These are phyloP conservation scores for Brachionus koreanus DNA, from an alignment of 1,140 invertebrate genomes.

Conservation along the genomic window DNA sequence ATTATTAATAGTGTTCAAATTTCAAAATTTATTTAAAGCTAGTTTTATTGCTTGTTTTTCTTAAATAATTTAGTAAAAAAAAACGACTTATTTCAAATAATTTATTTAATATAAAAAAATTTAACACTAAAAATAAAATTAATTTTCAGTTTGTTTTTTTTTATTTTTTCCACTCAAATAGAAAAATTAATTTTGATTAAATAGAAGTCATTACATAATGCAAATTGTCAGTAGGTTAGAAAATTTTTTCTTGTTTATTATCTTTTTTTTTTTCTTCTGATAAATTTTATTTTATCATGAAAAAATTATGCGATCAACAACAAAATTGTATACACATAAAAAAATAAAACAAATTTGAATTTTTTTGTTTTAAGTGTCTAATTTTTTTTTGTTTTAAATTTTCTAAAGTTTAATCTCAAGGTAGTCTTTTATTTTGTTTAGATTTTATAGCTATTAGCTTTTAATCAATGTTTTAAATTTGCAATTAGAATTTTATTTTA, in stretches of 20 bases:
- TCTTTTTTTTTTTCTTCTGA: not conserved
- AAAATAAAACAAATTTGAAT: not conserved
- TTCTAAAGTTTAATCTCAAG: not conserved
- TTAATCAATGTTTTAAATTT: not conserved
- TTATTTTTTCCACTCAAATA: not conserved
- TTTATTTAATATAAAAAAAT: no score
- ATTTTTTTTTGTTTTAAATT: not conserved
- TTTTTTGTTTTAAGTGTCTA: not conserved
- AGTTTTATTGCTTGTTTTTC: no score
- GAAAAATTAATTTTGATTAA: not conserved
- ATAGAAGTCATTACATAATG: not conserved
- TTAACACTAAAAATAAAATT: no score
- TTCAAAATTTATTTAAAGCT: no score
- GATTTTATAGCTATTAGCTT: not conserved
- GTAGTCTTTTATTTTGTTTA: not conserved
- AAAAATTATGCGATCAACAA: not conserved
- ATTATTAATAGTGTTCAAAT: no score
- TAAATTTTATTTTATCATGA: not conserved
- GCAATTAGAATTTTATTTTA: not conserved
- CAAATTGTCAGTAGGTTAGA: slow-evolving; percentile 1
- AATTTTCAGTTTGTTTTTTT: no score
- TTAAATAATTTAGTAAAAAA: no score
- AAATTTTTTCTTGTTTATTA: not conserved
- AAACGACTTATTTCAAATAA: no score
- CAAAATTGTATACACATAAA: not conserved